phyloP scores from a whole-genome alignment of 64 coral and sea anemone genomes.

The Cladopsammia gracilis region DNA sequence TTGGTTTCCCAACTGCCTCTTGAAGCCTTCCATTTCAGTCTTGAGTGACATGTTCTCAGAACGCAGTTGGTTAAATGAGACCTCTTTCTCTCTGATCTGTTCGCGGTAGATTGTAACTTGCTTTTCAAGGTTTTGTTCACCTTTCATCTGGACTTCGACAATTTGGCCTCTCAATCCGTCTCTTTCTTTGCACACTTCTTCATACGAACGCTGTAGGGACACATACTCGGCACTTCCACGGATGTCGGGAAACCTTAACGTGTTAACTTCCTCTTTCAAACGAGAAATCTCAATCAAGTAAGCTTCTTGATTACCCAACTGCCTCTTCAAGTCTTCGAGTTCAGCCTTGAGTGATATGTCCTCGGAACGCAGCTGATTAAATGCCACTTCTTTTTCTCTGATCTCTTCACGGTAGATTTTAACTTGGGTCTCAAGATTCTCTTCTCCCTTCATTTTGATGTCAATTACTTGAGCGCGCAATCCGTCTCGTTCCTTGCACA shows the following conservation, averaged over 20 bases:
- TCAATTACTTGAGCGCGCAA: neutral
- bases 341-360: neutral
- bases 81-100: conserved; percentile 56
- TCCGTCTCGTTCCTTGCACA: neutral
- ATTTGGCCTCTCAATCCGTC: neutral
- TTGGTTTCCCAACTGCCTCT: conserved; percentile 41
- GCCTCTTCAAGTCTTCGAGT: conserved; percentile 26
- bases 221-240: neutral
- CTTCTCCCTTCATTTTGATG: neutral
- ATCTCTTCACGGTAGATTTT: conserved; percentile 7
- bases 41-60: conserved; percentile 24
- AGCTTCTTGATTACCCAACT: neutral
- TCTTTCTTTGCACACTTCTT: too few relatives aligned
- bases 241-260: neutral
- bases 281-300: neutral
- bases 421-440: neutral
- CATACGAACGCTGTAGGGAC: neutral
- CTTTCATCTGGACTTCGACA: neutral
- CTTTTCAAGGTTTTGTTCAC: neutral
- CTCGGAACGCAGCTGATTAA: too few relatives aligned
- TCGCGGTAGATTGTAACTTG: neutral
- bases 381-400: neutral
- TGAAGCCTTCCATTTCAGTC: conserved; percentile 6
- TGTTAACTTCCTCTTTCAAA: neutral
- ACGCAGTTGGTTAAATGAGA: conserved; percentile 33